A percentile compares a stretch with the other conserved stretches of the same genome.
These are phyloP conservation scores for Caenorhabditis sp. DNA, from an alignment of 2,888 invertebrate genomes.

Conservation along the genomic window DNA sequence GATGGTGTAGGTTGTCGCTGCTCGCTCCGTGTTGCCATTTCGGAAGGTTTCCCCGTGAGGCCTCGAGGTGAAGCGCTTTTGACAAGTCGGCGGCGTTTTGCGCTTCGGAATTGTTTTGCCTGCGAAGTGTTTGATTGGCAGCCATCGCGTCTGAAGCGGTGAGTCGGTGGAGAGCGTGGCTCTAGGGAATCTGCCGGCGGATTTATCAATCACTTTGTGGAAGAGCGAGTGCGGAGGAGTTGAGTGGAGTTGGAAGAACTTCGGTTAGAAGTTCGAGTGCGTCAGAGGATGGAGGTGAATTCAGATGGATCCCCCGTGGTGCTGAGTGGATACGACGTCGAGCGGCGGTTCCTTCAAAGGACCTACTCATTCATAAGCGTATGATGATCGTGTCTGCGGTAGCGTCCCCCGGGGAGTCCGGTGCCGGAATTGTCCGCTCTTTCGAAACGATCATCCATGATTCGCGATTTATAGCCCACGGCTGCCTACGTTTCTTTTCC, in stretches of 20 bases:
- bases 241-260: constrained; percentile 5
- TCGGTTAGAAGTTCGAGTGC: no score
- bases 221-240: constrained; percentile 32
- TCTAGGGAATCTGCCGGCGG: constrained; percentile 43
- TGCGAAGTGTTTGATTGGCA: constrained; percentile 60
- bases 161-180: constrained; percentile 4
- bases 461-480: constrained; percentile 58
- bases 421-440: constrained; percentile 15
- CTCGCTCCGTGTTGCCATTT: constrained; percentile 46
- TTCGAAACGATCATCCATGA: constrained; percentile 55
- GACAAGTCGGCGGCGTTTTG: constrained; percentile 46
- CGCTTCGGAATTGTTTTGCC: constrained; percentile 52
- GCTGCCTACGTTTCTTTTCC: constrained; percentile 37
- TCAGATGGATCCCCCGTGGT: background rate
- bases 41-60: constrained; percentile 56
- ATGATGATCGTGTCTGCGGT: constrained; percentile 47
- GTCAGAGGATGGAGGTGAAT: no score
- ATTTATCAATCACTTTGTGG: constrained; percentile 58
- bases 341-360: constrained; percentile 35
- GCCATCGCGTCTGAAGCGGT: constrained; percentile 30
- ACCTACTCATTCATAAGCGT: constrained; percentile 50
- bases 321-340: no score
- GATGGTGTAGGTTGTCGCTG: constrained; percentile 54
- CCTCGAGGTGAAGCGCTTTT: constrained; percentile 34
- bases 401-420: constrained; percentile 34